Percentiles rank a stretch among this genome's conserved stretches.
phyloP scores from a whole-genome alignment of 1,140 invertebrate genomes.

The Leptinotarsa undecemlineata region DNA sequence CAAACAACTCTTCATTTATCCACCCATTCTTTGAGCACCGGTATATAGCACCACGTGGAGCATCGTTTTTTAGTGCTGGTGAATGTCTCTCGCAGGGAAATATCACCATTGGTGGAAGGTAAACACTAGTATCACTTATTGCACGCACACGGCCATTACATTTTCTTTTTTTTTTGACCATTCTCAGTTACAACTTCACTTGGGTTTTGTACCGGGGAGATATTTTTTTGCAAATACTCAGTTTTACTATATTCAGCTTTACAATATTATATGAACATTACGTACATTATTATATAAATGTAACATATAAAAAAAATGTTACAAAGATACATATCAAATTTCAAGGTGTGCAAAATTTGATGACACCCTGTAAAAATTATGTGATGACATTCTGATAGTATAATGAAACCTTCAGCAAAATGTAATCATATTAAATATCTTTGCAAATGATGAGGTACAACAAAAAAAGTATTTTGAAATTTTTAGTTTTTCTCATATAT shows the following conservation, averaged over 20 bases:
- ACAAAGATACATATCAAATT: too few species aligned
- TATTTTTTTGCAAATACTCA: not conserved
- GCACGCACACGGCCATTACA: not conserved
- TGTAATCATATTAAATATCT: too few species aligned
- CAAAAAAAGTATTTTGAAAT: too few species aligned
- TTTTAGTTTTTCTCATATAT: too few species aligned
- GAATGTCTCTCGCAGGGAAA: constrained; percentile 12
- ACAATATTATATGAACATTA: too few species aligned
- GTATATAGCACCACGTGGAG: not conserved
- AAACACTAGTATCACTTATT: not conserved
- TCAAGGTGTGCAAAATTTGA: too few species aligned
- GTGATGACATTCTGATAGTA: too few species aligned
- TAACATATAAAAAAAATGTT: too few species aligned
- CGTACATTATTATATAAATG: too few species aligned
- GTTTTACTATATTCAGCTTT: not conserved
- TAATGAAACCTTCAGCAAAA: too few species aligned
- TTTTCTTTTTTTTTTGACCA: not conserved
- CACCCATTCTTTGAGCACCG: constrained; percentile 18
- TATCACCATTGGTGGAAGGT: constrained; percentile 6
- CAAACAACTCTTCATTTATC: constrained; percentile 31
- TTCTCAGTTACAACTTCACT: not conserved
- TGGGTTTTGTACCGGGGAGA: not conserved
- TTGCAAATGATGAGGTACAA: too few species aligned
- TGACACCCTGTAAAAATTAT: too few species aligned
- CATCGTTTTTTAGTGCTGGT: not conserved